Evolutionary conservation across 2,888 invertebrate species (phyloP).

Genomic region (Drosophila subsilvestris): DNA sequence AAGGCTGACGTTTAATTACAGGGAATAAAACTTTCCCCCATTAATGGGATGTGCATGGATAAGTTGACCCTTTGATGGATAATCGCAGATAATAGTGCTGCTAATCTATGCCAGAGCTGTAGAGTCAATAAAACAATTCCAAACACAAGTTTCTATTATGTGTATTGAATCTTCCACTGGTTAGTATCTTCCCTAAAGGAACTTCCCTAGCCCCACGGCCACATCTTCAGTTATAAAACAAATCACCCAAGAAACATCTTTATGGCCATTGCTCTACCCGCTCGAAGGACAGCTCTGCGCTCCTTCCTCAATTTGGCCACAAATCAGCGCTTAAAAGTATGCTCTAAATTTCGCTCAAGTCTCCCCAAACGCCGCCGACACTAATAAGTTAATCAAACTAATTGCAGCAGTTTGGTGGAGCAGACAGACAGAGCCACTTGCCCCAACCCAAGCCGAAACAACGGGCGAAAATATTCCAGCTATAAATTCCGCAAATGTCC

Average conservation of each 20-base stretch:
- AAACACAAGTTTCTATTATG: too few species aligned
- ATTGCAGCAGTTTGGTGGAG: slow-evolving; percentile 49
- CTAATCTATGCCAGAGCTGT: too few species aligned
- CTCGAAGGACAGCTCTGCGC: neutral
- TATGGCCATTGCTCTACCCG: neutral
- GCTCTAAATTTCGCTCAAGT: slow-evolving; percentile 21
- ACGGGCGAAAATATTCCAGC: slow-evolving; percentile 51
- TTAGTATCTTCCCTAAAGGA: too few species aligned
- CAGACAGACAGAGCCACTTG: slow-evolving; percentile 18
- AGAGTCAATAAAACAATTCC: too few species aligned
- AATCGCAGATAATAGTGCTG: neutral
- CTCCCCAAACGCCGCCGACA: slow-evolving; percentile 12
- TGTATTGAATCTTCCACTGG: too few species aligned
- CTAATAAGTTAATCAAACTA: slow-evolving; percentile 77
- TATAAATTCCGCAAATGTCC: slow-evolving; percentile 65
- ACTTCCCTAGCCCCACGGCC: neutral
- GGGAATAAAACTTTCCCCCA: neutral
- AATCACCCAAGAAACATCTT: neutral
- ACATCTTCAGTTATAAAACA: neutral
- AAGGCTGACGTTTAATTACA: slow-evolving; percentile 24
- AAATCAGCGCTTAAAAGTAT: slow-evolving; percentile 33
- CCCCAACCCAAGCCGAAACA: slow-evolving; percentile 11
- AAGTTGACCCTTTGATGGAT: neutral
- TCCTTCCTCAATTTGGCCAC: neutral
- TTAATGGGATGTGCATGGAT: neutral